Conservation (phyloP, 2,113 vertebrate species). For the Gymnobelideus leadbeateri region DNA sequence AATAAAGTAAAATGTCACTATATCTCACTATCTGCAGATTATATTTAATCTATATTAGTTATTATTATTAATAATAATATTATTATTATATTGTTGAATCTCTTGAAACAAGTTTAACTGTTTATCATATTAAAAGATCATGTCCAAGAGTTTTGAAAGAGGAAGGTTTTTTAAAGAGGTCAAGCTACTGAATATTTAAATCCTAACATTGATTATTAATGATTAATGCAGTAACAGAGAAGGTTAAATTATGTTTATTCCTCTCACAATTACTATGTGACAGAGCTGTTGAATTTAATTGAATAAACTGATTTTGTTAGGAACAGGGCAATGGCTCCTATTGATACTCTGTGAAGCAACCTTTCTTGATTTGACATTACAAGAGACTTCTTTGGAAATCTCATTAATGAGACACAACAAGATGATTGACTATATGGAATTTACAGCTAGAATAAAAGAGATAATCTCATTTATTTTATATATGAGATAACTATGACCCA, state of each 20-base stretch:
- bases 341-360: neutral
- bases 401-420: too few relatives aligned
- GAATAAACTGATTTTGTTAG: neutral
- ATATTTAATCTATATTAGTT: neutral
- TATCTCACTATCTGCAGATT: neutral
- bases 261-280: neutral
- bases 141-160: neutral
- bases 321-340: neutral
- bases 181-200: neutral
- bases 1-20: neutral
- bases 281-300: neutral
- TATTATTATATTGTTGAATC: neutral
- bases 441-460: neutral
- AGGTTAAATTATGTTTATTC: neutral
- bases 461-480: neutral
- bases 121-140: neutral
- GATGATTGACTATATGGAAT: too few relatives aligned
- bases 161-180: neutral
- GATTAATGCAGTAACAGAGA: too few relatives aligned
- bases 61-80: too few relatives aligned
- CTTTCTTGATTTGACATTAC: neutral
- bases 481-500: too few relatives aligned
- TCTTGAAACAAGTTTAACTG: constrained; percentile 9
- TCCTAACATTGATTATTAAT: neutral
- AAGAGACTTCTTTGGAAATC: too few relatives aligned